These are phyloP conservation scores for Zenarchopterus dispar DNA, from an alignment of 2,797 vertebrate species.

Conservation along the genomic window DNA sequence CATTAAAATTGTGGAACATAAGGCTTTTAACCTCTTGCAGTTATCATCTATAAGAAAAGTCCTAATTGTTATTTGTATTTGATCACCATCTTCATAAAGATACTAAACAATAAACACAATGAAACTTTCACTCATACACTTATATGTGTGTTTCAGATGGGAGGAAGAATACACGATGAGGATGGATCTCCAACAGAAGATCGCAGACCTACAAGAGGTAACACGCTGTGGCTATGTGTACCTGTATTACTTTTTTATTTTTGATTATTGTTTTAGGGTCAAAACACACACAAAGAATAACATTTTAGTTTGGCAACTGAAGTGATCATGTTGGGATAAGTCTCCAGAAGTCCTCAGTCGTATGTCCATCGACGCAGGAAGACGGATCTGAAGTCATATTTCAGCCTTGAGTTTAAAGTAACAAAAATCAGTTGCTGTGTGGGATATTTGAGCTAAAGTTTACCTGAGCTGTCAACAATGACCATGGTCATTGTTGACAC, in stretches of 20 bases:
- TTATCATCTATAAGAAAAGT: neutral
- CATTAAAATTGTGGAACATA: too few relatives aligned
- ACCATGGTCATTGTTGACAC: too few relatives aligned
- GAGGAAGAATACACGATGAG: constrained; percentile 95
- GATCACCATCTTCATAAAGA: neutral
- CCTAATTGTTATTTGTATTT: neutral
- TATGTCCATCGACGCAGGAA: too few relatives aligned
- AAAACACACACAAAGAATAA: too few relatives aligned
- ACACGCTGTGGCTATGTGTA: constrained; percentile 3
- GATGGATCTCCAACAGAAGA: constrained; percentile 92
- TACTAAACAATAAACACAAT: neutral
- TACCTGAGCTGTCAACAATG: too few relatives aligned
- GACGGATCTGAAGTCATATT: too few relatives aligned
- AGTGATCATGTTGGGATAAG: neutral
- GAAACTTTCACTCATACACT: constrained; percentile 7
- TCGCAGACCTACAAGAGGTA: constrained; percentile 93
- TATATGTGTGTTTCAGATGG: constrained; percentile 84
- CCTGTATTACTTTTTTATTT: neutral
- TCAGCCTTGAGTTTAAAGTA: too few relatives aligned
- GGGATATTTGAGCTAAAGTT: too few relatives aligned
- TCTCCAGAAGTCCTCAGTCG: too few relatives aligned
- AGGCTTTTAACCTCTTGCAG: too few relatives aligned
- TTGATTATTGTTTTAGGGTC: neutral
- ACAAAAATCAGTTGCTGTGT: too few relatives aligned
- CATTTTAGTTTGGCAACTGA: neutral